Conservation (phyloP, 1,140 invertebrate species). For the Protaetia brevitarsis region DNA sequence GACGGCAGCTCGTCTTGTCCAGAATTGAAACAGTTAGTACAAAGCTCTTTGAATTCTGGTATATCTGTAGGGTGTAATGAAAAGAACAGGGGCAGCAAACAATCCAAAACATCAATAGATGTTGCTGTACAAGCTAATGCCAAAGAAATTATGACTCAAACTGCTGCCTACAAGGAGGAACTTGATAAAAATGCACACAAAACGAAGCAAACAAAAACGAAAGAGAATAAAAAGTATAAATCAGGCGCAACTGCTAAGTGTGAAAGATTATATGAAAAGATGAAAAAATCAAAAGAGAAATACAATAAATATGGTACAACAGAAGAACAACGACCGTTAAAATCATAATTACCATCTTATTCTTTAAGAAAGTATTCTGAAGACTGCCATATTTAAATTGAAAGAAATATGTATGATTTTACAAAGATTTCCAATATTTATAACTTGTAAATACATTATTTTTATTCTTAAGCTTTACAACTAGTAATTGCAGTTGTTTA, state of each 20-base stretch:
- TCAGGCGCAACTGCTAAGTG: not conserved
- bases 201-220: slow-evolving; percentile 35
- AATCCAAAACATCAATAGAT: slow-evolving; percentile 48
- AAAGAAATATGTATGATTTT: not conserved
- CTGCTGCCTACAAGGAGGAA: slow-evolving; percentile 39
- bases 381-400: no score
- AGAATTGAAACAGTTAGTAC: slow-evolving; percentile 47
- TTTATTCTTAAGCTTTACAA: no score
- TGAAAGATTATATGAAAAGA: not conserved
- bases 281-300: slow-evolving; percentile 10
- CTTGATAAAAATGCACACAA: slow-evolving; percentile 31
- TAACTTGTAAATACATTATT: no score
- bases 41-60: slow-evolving; percentile 51
- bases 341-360: not conserved
- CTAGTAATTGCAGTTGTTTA: no score
- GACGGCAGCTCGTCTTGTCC: slow-evolving; percentile 45
- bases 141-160: slow-evolving; percentile 60
- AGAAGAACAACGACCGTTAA: not conserved
- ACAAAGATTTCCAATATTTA: not conserved
- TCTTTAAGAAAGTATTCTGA: no score
- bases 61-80: slow-evolving; percentile 49
- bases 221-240: slow-evolving; percentile 33
- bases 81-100: slow-evolving; percentile 43
- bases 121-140: slow-evolving; percentile 59
- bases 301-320: slow-evolving; percentile 4